These are phyloP conservation scores for Mormyrops attenuatus DNA, from an alignment of 2,797 vertebrate genomes.

Conservation along the genomic window DNA sequence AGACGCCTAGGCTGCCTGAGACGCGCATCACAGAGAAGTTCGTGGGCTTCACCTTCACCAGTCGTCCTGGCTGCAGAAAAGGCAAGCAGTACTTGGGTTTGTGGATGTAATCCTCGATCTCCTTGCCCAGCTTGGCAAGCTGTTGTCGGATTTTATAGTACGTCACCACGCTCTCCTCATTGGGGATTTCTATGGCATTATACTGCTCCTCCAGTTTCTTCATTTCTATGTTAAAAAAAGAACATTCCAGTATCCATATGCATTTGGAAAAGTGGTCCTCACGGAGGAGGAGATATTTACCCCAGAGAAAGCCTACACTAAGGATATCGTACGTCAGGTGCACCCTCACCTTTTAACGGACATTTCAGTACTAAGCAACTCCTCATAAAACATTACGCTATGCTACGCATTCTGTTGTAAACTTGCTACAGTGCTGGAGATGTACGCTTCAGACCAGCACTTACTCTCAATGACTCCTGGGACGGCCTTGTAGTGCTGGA, in stretches of 20 bases:
- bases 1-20: not conserved
- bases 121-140: constrained; percentile 84
- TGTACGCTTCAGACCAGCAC: constrained; percentile 89
- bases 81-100: constrained; percentile 94
- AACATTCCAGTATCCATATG: not conserved
- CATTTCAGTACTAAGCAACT: not conserved
- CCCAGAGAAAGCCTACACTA: not conserved
- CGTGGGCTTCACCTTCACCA: constrained; percentile 67
- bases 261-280: not conserved
- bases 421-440: not conserved
- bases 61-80: constrained; percentile 86
- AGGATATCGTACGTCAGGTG: not conserved
- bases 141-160: constrained; percentile 96
- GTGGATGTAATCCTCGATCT: constrained; percentile 90
- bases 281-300: not conserved
- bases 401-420: not conserved
- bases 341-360: not conserved
- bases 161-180: constrained; percentile 85
- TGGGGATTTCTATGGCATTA: constrained; percentile 83
- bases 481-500: constrained; percentile 92
- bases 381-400: not conserved
- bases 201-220: constrained; percentile 84
- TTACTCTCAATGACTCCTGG: constrained; percentile 92
- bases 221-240: constrained; percentile 66
- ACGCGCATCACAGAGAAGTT: not conserved